Evolutionary conservation across 2,888 invertebrate genomes (phyloP).

Genomic region (Pelosia muscerda): DNA sequence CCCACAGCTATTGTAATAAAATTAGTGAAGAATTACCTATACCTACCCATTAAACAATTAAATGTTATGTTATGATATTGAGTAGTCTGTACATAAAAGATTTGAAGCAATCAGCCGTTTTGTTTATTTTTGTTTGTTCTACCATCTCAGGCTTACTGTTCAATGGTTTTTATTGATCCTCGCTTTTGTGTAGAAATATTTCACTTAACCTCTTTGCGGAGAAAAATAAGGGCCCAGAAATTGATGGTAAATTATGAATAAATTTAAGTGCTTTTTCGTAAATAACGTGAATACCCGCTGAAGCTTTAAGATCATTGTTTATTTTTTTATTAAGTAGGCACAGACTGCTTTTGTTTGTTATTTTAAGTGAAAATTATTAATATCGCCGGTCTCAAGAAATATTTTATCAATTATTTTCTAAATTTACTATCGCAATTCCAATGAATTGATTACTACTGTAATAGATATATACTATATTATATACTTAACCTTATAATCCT

Average conservation of each 20-base stretch:
- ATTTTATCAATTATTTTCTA: too few species aligned
- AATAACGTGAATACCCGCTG: background rate
- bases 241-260: constrained; percentile 7
- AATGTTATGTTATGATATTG: too few species aligned
- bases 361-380: background rate
- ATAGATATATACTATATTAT: too few species aligned
- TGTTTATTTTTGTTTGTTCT: constrained; percentile 36
- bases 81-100: constrained; percentile 35
- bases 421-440: too few species aligned
- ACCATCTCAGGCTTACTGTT: constrained; percentile 20
- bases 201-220: constrained; percentile 11
- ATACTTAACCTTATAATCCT: too few species aligned
- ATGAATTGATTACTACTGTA: too few species aligned
- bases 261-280: background rate
- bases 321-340: background rate
- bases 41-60: too few species aligned
- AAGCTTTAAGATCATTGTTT: background rate
- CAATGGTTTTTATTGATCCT: constrained; percentile 15
- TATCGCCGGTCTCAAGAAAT: too few species aligned
- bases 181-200: constrained; percentile 12
- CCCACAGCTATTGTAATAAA: constrained; percentile 27
- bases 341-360: background rate
- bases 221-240: constrained; percentile 5
- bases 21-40: constrained; percentile 30
- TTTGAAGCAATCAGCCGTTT: constrained; percentile 33